Evolutionary conservation across 2,888 invertebrate genomes (phyloP).

Genomic region (Macaria notata): DNA sequence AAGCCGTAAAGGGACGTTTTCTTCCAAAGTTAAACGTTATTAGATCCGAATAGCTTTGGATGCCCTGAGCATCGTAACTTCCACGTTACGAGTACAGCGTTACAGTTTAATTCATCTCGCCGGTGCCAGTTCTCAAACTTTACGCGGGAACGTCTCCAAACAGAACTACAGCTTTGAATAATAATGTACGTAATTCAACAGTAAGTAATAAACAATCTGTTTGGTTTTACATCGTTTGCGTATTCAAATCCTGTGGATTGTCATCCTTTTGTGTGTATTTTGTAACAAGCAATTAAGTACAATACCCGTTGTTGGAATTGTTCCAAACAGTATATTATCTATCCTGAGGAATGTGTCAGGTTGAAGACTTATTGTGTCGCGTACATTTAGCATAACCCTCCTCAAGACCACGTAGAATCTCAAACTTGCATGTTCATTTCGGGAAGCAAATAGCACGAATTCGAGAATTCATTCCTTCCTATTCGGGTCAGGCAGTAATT

Average conservation of each 20-base stretch:
- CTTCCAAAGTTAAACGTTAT: conserved; percentile 41
- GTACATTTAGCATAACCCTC: conserved; percentile 12
- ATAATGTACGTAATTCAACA: no score
- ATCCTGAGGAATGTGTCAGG: conserved; percentile 9
- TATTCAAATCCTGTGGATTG: conserved; percentile 11
- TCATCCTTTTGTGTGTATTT: conserved; percentile 13
- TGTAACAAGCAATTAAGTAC: conserved; percentile 15
- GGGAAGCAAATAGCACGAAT: conserved; percentile 12
- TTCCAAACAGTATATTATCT: conserved; percentile 13
- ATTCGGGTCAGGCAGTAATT: conserved; percentile 23
- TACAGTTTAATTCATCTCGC: conserved; percentile 8
- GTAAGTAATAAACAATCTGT: conserved; percentile 3
- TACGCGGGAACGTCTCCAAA: not conserved
- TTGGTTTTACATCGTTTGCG: not conserved
- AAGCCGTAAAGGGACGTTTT: conserved; percentile 38
- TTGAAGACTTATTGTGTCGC: conserved; percentile 6
- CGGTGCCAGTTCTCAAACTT: conserved; percentile 1
- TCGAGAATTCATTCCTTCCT: conserved; percentile 17
- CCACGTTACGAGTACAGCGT: conserved; percentile 6
- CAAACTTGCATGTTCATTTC: conserved; percentile 8
- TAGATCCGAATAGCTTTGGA: conserved; percentile 30
- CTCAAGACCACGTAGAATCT: conserved; percentile 8
- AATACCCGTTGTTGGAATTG: conserved; percentile 6
- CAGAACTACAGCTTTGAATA: not conserved
- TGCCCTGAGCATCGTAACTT: conserved; percentile 31